Base-by-base conservation (phyloP, 2,113 vertebrate genomes). In the Centropristis striata region DNA sequence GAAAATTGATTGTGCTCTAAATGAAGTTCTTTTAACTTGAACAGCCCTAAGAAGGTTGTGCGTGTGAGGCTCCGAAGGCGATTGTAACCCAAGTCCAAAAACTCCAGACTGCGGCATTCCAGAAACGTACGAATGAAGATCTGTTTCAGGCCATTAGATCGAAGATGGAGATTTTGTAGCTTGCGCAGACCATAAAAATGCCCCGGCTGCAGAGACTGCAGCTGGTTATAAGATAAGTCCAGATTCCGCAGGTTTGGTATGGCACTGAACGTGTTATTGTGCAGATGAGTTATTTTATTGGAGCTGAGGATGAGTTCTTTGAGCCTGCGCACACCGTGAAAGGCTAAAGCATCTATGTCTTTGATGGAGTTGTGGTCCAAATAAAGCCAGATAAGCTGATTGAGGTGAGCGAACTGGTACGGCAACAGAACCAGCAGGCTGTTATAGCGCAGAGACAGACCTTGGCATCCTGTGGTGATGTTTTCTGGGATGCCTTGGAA, bases 1-100 rank as follows among this genome's bases (percentile, higher is more conserved):
- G 97, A 98, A 89, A 99, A 98, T 85, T 99, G 97, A 88, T 99
- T 99, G 93, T 99, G 98, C 88, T 99, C 98, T 91, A 99, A 77
- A 81, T 99, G 98, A 67, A 99, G 96, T 89, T 99, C 98, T 2
- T 96, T 97, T 67, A 99, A 41, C 93, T 97, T 97, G 86, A 97
- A 83, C 41, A 99, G 95, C 51, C 98, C 98, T 37, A 98, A 95
- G 44, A 99, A 99, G 0, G 97, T 96, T 0, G 98, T 98, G 28
- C 98, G 96, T 21, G 96, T 97, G 84, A 99, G 88, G 75, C 96
- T 97, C 73, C 97, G 94, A 61, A 99, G 94, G 32, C 97, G 97
- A 90, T 99, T 99, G 81, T 99, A 99, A 84, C 98, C 98, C 93
- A 99, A 69, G 84, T 99, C 98, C 80, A 99, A 91, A 74, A 99